Conservation (phyloP, 2,888 invertebrate species). For the Zonitis immaculata region DNA sequence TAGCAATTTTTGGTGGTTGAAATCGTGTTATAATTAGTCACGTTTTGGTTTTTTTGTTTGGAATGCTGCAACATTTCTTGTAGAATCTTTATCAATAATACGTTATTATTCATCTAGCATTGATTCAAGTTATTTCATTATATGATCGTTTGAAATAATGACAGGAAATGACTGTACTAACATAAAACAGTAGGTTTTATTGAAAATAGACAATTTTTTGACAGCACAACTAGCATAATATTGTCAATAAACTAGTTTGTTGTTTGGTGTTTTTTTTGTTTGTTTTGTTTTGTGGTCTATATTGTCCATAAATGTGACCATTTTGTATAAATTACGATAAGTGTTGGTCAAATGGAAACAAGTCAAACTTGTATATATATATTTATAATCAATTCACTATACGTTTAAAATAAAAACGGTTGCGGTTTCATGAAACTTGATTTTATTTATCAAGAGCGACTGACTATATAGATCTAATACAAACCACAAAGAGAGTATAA, state of each 20-base stretch:
- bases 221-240: background rate
- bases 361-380: slow-evolving; percentile 6
- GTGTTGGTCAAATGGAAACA: slow-evolving; percentile 4
- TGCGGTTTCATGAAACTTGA: slow-evolving; percentile 23
- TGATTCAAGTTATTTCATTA: too few relatives aligned
- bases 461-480: slow-evolving; percentile 11
- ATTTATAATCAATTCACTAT: slow-evolving; percentile 17
- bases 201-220: too few relatives aligned
- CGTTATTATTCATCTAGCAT: too few relatives aligned
- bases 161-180: too few relatives aligned
- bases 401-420: slow-evolving; percentile 16
- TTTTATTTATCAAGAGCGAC: slow-evolving; percentile 15
- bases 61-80: too few relatives aligned
- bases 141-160: too few relatives aligned
- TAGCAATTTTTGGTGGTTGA: too few relatives aligned
- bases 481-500: slow-evolving; percentile 21
- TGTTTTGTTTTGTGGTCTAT: background rate
- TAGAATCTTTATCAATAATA: too few relatives aligned
- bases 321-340: background rate
- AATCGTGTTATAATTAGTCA: too few relatives aligned
- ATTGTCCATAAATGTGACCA: background rate
- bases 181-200: too few relatives aligned
- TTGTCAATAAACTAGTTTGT: background rate
- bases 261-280: too few relatives aligned
- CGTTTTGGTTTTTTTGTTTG: too few relatives aligned